These are phyloP conservation scores for Drosophila albomicans DNA, from an alignment of 1,140 invertebrate species.

Conservation along the genomic window DNA sequence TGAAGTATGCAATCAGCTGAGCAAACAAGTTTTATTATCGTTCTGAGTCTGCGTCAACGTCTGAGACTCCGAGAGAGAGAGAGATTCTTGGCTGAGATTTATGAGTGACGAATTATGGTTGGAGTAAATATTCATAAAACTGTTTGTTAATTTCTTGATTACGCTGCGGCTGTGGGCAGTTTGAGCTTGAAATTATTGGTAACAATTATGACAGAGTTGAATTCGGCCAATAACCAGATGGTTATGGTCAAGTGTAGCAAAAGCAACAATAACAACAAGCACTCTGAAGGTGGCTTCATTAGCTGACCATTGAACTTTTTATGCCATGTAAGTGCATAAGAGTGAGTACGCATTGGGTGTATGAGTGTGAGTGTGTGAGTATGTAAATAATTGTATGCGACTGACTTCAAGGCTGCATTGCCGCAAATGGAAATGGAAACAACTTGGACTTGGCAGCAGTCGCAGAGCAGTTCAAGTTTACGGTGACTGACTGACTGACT, in stretches of 20 bases:
- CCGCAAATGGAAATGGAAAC: constrained; percentile 58
- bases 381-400: constrained; percentile 51
- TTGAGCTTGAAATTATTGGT: constrained; percentile 55
- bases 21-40: constrained; percentile 51
- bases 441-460: constrained; percentile 52
- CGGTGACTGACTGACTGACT: constrained; percentile 41
- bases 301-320: constrained; percentile 64
- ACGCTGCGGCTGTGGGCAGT: constrained; percentile 38
- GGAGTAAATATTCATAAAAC: constrained; percentile 24
- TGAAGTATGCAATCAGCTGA: constrained; percentile 41
- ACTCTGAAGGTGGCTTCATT: constrained; percentile 61
- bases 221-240: constrained; percentile 49
- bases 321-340: constrained; percentile 50
- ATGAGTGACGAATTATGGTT: constrained; percentile 47
- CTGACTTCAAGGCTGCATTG: constrained; percentile 58
- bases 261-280: constrained; percentile 12
- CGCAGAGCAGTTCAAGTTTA: constrained; percentile 67
- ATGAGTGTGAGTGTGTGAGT: constrained; percentile 9
- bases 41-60: background rate
- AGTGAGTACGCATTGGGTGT: constrained; percentile 19
- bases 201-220: constrained; percentile 53
- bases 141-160: constrained; percentile 30
- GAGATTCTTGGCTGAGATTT: constrained; percentile 25
- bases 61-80: background rate
- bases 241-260: constrained; percentile 20